A percentile compares a stretch with the other conserved stretches of the same genome.
Evolutionary conservation across 2,797 vertebrate genomes (phyloP).

Genomic region (Gambusia yucatana): DNA sequence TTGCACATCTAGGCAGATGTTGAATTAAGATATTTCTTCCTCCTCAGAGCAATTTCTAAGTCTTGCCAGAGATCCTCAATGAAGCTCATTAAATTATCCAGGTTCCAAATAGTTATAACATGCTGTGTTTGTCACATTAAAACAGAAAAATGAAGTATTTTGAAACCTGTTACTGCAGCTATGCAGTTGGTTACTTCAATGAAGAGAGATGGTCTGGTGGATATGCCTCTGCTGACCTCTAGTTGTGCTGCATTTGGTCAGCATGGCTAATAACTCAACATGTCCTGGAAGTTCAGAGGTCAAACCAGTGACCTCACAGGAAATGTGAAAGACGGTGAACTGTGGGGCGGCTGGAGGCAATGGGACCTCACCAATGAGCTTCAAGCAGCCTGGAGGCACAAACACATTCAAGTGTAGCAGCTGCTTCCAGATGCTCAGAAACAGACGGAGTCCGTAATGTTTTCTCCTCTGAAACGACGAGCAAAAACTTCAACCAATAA

Average conservation of each 20-base stretch:
- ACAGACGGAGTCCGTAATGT: background rate
- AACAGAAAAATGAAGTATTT: background rate
- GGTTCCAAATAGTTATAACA: too few species aligned
- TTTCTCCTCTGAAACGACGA: background rate
- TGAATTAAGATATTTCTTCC: too few species aligned
- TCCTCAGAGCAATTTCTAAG: background rate
- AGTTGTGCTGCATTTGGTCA: constrained; percentile 12
- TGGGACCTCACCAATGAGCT: constrained; percentile 42
- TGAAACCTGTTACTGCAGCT: background rate
- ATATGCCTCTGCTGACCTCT: constrained; percentile 44
- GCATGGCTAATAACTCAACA: constrained; percentile 58
- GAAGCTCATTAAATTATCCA: background rate
- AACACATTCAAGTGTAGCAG: constrained; percentile 6
- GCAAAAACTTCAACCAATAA: background rate
- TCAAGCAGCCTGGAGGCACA: constrained; percentile 37
- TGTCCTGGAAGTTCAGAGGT: constrained; percentile 67
- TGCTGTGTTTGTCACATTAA: background rate
- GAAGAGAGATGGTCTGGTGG: background rate
- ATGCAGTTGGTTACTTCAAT: background rate
- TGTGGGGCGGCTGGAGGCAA: constrained; percentile 52
- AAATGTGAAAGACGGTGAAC: constrained; percentile 54
- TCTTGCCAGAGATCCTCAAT: background rate
- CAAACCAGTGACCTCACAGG: constrained; percentile 59
- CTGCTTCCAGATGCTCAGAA: background rate
- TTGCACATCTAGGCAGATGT: background rate